Conservation (phyloP, 1,140 invertebrate species). For the Trichogramma pretiosum region DNA sequence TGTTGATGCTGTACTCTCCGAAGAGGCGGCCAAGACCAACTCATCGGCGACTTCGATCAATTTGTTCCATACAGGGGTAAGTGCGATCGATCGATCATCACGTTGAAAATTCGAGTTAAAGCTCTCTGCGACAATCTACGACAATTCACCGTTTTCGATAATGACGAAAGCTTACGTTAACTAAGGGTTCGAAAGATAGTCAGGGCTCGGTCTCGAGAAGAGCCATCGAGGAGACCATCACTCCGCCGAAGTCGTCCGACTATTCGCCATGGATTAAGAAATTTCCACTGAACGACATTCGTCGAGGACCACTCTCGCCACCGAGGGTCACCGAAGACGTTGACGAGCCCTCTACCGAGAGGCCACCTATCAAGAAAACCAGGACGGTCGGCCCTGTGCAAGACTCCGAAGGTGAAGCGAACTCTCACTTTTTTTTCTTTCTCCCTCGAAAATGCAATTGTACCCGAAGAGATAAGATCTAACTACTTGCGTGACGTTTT, state of each 20-base stretch:
- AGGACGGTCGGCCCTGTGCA: no score
- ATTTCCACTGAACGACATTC: background rate
- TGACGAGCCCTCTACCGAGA: slow-evolving; percentile 7
- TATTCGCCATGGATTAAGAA: slow-evolving; percentile 6
- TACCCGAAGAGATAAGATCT: no score
- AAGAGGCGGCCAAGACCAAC: background rate
- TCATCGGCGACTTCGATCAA: background rate
- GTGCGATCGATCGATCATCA: background rate
- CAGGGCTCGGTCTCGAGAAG: slow-evolving; percentile 4
- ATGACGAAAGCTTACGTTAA: no score
- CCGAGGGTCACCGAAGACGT: background rate
- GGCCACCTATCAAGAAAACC: slow-evolving; percentile 1
- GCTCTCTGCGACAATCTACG: no score
- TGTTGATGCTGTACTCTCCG: background rate
- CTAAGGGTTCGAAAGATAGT: no score
- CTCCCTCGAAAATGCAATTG: no score
- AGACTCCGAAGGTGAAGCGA: no score
- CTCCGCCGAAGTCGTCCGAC: background rate
- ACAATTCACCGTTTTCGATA: no score
- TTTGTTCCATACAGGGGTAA: background rate
- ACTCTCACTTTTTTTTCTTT: background rate
- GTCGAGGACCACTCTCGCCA: background rate
- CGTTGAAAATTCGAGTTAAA: no score
- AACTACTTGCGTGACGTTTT: no score
- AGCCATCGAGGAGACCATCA: slow-evolving; percentile 10